Base-by-base conservation (phyloP, 2,113 vertebrate genomes). In the Thinocorus orbignyianus region DNA sequence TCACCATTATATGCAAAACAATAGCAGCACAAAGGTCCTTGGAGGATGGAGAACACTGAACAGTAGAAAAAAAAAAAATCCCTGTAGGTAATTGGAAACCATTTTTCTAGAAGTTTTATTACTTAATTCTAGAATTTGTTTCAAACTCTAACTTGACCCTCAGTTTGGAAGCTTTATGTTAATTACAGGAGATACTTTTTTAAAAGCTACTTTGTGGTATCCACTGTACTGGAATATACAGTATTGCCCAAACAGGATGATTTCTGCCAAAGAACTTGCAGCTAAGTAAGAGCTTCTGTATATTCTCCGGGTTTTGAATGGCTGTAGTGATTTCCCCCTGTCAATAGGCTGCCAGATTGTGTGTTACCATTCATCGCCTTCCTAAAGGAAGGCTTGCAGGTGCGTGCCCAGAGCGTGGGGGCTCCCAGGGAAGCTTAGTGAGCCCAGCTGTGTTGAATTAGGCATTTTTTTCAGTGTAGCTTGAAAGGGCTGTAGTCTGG, bases 371-470 rank as follows among this genome's bases (percentile, higher is more conserved):
- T 95, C 90, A 87, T 37, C 11, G 74, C 70, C 37, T 76, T 25
- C 70, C 61, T 18, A 79, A 61, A 90, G 90, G 69, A 71, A 92
- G 93, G 68, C 3, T 1, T 92, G 90, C 93, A 97, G 93, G 86
- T 96, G 90, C 87, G 1, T 76, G 89, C 91, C 74, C 37, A 1
- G 76, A 77, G 78, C 11, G 57, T 85, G 11, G 7, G 37, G 73
- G 71, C 90, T 96, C 70, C 88, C 39, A 16, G 69, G 73, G 77
- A 93, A 64, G 72, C 77, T 39, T 52, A 78, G 16, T 30, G 44
- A 73, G 73, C 30, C 82, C 95, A 96, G 93, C 93, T 96, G 93
- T 68, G 95, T 78, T 96, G 88, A 94, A 94, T 91, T 78, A 68
- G 41, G 76, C 91, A 13, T 90, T 96, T 93, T 93, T 90, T 73